Evolutionary conservation across 2,797 vertebrate genomes (phyloP), one percentile per base, ranked within the genome.

Genomic region (Hirundo rustica): DNA sequence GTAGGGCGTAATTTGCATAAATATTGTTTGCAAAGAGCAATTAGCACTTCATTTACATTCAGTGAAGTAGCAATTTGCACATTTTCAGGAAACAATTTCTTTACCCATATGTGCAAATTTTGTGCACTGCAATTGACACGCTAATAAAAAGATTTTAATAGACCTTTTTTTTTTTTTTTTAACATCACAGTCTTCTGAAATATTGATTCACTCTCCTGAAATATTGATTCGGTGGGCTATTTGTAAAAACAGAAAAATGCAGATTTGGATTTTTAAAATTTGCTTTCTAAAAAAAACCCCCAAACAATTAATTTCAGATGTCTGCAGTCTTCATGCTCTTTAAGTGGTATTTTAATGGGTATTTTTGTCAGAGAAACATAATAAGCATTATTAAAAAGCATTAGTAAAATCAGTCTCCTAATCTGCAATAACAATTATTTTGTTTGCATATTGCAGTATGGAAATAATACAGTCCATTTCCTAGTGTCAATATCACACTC

Each of bases 21-120:
- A 97, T 96, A 97, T 97, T 97, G 95, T 98, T 96, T 97, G 95
- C 88, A 93, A 89, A 97, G 96, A 97, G 97, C 97, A 98, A 97
- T 98, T 98, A 98, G 84, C 91, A 68, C 95, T 94, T 98, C 96
- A 97, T 97, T 97, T 97, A 93, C 96, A 97, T 95, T 91, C 93
- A 86, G 93, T 53, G 64, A 95, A 95, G 91, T 88, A 96, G 93
- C 95, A 95, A 96, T 97, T 97, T 97, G 95, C 96, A 96, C 96
- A 92, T 96, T 96, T 93, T 77, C 91, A 88, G 91, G 91, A 96
- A 97, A 94, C 87, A 67, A 91, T 95, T 92, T 96, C 93, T 94
- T 91, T 80, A 95, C 84, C 93, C 85, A 58, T 94, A 95, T 96
- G 97, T 89, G 84, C 95, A 94, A 94, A 96, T 95, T 70, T 58